Evolutionary conservation across 1,140 invertebrate species (phyloP), one percentile per base, ranked within the genome.

Genomic region (Arctopsyche grandis): DNA sequence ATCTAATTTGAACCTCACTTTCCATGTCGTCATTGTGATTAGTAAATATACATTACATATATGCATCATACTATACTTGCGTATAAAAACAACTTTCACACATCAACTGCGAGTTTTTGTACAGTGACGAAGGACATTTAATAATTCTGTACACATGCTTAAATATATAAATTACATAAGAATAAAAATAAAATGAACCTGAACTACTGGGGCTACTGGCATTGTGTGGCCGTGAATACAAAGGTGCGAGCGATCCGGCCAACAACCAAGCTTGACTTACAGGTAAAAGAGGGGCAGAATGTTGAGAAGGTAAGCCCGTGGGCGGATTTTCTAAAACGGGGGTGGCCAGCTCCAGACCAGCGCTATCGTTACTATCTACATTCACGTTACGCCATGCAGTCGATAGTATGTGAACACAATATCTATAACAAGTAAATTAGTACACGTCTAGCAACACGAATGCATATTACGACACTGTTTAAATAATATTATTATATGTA

Each of bases 201-300:
- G 84, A 83, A 52, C 83, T 85, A 69, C 85, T 86, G 1, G 81
- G 77, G 29, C 81, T 82, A 70, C 26, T 76, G 66, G 79, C 75
- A 24, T 78, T 81, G 56, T 80, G 87, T 0, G 92, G 92, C 56
- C 91, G 89, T 21, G 91, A 92, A 84, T 94, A 96, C 4, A 93
- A 85, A 12, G 90, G 89, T 0, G 94, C 93, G 82, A 96, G 87
- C 9, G 93, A 91, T 24, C 91, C 92, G 0, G 94, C 92, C 79
- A 96, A 86, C 46, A 96, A 87, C 95, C 95, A 96, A 4, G 95
- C 93, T 82, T 92, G 91, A 73, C 93, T 94, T 75, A 93, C 87
- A 0, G 93, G 93, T 85, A 93, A 87, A 75, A 92, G 85, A 44
- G 89, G 88, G 29, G 85, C 85, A 73, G 48, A 79, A 22, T 77